These are phyloP conservation scores for Daboia siamensis DNA, from an alignment of 2,113 vertebrate species.

Conservation along the genomic window DNA sequence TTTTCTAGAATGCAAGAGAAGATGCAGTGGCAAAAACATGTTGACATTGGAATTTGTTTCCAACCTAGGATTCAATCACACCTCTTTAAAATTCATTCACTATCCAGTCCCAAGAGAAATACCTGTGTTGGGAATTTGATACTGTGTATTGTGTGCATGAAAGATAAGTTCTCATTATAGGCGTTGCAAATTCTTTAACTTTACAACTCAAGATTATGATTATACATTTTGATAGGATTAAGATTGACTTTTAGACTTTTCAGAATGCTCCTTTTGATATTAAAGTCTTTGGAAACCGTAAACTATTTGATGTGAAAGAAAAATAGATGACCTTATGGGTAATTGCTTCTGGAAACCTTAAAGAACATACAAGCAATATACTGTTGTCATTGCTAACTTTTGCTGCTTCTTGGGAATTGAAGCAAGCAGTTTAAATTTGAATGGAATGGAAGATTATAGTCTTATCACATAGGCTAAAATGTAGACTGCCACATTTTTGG, in stretches of 20 bases:
- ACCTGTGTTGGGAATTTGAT: slow-evolving; percentile 13
- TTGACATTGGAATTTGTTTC: slow-evolving; percentile 21
- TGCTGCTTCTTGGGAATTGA: slow-evolving; percentile 5
- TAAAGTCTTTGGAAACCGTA: slow-evolving; percentile 14
- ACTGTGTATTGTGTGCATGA: neutral
- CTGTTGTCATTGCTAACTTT: slow-evolving; percentile 10
- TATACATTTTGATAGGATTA: slow-evolving; percentile 1
- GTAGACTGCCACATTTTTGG: neutral
- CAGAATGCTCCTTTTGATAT: neutral
- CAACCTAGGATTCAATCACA: neutral
- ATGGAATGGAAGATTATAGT: neutral
- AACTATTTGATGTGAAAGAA: slow-evolving; percentile 23
- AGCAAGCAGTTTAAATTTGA: neutral
- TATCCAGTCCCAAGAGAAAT: slow-evolving; percentile 1
- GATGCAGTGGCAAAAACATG: neutral
- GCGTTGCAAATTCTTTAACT: neutral
- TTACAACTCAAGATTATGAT: slow-evolving; percentile 2
- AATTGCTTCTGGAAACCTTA: slow-evolving; percentile 6
- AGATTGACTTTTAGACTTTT: slow-evolving; percentile 16
- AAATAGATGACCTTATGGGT: slow-evolving; percentile 13
- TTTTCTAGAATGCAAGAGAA: neutral
- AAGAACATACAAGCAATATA: neutral
- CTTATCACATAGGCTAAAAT: neutral
- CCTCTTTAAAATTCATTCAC: slow-evolving; percentile 5
- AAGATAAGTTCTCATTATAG: neutral